Evolutionary conservation across 2,797 vertebrate genomes (phyloP).

Genomic region (Mormyrus hasselquistii): DNA sequence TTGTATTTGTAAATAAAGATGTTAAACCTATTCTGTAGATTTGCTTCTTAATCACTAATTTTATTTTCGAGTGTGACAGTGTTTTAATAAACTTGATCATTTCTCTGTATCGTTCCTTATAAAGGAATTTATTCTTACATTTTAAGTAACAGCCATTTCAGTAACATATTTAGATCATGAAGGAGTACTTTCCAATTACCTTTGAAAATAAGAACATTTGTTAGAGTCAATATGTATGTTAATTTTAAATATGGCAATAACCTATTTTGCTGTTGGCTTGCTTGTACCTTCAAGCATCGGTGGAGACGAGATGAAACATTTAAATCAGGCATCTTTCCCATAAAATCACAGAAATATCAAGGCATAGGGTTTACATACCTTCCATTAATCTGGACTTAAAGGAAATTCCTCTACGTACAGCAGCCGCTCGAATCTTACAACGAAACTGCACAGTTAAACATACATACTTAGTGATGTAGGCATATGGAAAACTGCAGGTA

Average conservation of each 20-base stretch:
- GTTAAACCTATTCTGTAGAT: constrained; percentile 18
- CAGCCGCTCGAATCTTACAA: background rate
- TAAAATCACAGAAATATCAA: background rate
- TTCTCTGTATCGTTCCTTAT: background rate
- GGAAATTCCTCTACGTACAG: background rate
- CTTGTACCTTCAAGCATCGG: background rate
- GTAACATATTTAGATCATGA: background rate
- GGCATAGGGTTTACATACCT: background rate
- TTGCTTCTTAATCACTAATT: background rate
- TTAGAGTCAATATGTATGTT: background rate
- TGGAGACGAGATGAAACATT: background rate
- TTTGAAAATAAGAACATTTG: background rate
- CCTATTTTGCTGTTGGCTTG: background rate
- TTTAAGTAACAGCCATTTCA: background rate
- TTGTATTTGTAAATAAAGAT: constrained; percentile 52
- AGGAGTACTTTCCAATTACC: background rate
- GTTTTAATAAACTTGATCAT: background rate
- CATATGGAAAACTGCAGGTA: background rate
- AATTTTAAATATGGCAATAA: background rate
- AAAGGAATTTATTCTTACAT: background rate
- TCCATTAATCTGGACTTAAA: background rate
- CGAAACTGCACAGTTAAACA: background rate
- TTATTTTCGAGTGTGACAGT: background rate
- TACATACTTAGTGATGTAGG: background rate
- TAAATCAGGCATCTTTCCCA: background rate